Base-by-base conservation (phyloP, 2,113 vertebrate species). In the Calypte anna region DNA sequence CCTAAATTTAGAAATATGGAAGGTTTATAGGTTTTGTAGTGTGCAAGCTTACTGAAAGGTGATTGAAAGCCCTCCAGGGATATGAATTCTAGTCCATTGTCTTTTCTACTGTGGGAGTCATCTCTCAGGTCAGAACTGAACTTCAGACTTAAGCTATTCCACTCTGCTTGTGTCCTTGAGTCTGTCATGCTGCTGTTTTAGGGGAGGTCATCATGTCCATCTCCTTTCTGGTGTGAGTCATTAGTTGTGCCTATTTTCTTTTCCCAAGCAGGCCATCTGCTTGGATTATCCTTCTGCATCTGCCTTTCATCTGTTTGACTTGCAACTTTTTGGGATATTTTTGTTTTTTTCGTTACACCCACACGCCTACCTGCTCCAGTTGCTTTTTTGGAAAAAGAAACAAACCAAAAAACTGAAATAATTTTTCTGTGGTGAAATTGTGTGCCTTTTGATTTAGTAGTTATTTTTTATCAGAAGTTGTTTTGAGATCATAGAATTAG, bases 241-340 rank as follows among this genome's bases (percentile, higher is more conserved):
- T 82, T 61, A 46, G 82, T 96, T 92, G 44, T 87, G 85, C 55
- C 82, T 80, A 51, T 90, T 95, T 28, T 25, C 20, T 88, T 78
- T 86, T 80, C 61, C 43, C 79, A 33, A 51, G 62, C 67, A 50
- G 61, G 18, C 69, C 73, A 68, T 90, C 73, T 91, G 74, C 70
- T 89, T 95, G 81, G 85, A 70, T 86, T 93, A 67, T 82, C 19
- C 48, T 82, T 74, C 30, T 82, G n/a, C 55, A 51, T 73, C 66
- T 89, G 81, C 51, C 76, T 77, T 91, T 73, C 36, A 57, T 83
- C 69, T 69, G 44, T 66, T 19, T 72, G 80, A 61, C 24, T 68
- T 59, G 11, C 0, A 1, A 48, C 7, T 73, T 68, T 4, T 40
- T 53, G 2, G 28, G 55, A 30, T 38, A 8, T 38, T 38, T 38